Conservation (phyloP, 2,113 vertebrate species). For the Apteryx owenii region DNA sequence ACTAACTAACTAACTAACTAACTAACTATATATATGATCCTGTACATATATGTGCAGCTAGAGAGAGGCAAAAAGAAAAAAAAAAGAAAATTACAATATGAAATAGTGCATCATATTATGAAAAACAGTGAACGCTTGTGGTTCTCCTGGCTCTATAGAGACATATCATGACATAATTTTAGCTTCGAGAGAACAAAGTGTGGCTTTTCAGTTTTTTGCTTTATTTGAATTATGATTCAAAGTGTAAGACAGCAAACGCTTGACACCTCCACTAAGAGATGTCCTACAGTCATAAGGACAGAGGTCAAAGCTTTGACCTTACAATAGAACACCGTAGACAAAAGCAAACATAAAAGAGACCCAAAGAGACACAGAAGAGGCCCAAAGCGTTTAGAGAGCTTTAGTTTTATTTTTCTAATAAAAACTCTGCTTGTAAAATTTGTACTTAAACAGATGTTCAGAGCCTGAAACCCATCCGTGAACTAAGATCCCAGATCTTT, state of each 20-base stretch:
- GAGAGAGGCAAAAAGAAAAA: background rate
- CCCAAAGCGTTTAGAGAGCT: background rate
- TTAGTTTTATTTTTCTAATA: background rate
- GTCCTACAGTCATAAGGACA: background rate
- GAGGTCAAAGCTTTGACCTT: background rate
- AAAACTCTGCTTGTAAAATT: background rate
- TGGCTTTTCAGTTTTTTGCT: background rate
- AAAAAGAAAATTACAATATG: background rate
- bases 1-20: no score
- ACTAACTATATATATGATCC: background rate
- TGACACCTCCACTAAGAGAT: background rate
- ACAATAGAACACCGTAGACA: background rate
- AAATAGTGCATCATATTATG: accelerated
- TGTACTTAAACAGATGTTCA: background rate
- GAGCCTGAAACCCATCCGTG: background rate
- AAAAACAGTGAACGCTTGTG: background rate
- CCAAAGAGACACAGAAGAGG: background rate
- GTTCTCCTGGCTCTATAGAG: background rate
- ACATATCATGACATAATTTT: background rate
- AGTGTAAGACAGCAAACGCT: background rate
- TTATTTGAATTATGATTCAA: background rate
- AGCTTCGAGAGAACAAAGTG: background rate
- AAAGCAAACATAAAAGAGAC: background rate
- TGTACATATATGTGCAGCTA: background rate
- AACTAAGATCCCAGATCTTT: background rate